Base-by-base conservation (phyloP, 2,113 vertebrate species). In the Ascaphus truei region DNA sequence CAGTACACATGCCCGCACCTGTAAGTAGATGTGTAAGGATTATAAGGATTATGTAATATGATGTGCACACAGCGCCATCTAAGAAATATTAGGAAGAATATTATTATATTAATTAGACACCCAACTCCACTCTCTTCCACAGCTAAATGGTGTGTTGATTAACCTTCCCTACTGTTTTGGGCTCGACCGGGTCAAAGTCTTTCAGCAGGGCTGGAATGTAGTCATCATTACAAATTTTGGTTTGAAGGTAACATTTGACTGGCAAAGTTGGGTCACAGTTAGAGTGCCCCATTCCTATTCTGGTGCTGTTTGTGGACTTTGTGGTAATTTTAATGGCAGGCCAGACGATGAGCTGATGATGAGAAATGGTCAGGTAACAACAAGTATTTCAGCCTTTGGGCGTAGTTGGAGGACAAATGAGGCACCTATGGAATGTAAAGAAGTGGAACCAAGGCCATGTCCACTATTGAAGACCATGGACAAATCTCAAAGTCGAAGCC, bases 401-500 rank as follows among this genome's bases (percentile, higher is more conserved):
- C 2, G 62, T 20, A 90, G 86, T 58, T 91, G 88, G 88, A 65
- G 29, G 29, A 79, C 82, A 8, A 52, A 15, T 2, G 78, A 74
- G 0, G 57, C 76, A 16, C 77, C 79, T 39, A 76, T 81, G 1
- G 84, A 79, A 22, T 90, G 87, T 58, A 41, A 71, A 0, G 62
- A 84, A 0, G 72, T 77, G 36, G 85, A 84, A 45, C 74, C 75
- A 43, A 76, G 75, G n/a, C 12, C 29, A 8, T 68, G 65, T 22
- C 12, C 22, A 10, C 10, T 16, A 7, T 77, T 80, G 36, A 62
- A 75, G 2, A n/a, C 16, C 3, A 30, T n/a, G 2, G n/a, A 5
- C 1, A 48, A 58, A 33, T 22, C 7, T 11, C 72, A 60, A 4
- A 65, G 77, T 5, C 45, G 41, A 10, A 64, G 30, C 2, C 30